Percentiles rank a stretch among this genome's conserved stretches.
These are phyloP conservation scores for Aporophyla nigra DNA, from an alignment of 2,888 invertebrate species.

Conservation along the genomic window DNA sequence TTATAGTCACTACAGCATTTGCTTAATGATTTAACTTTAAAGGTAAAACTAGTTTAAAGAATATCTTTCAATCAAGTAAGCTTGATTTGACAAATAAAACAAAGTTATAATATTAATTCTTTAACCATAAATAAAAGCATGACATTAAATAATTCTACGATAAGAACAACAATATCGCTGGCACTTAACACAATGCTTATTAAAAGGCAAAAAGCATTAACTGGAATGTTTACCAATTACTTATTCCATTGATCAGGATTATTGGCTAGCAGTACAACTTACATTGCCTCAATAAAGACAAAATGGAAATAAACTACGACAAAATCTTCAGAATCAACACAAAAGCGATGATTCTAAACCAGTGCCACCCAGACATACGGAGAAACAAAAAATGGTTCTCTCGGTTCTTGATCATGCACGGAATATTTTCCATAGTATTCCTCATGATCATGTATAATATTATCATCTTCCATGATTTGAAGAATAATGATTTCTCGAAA, in stretches of 20 bases:
- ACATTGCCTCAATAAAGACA: neutral
- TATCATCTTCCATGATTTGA: conserved; percentile 57
- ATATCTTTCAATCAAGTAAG: too few species aligned
- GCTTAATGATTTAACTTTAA: too few species aligned
- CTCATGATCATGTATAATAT: conserved; percentile 60
- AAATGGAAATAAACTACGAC: conserved; percentile 64
- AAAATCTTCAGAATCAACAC: conserved; percentile 53
- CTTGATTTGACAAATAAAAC: too few species aligned
- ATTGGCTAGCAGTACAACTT: neutral
- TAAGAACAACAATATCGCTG: neutral
- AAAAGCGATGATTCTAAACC: conserved; percentile 56
- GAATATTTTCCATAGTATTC: conserved; percentile 44
- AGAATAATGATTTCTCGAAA: conserved; percentile 52
- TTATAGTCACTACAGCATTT: too few species aligned
- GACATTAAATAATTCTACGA: neutral
- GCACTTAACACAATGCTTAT: conserved; percentile 45
- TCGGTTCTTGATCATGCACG: conserved; percentile 43
- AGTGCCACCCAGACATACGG: conserved; percentile 57
- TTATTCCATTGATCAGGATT: neutral
- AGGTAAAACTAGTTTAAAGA: too few species aligned
- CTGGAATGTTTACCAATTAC: neutral
- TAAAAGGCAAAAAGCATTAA: neutral
- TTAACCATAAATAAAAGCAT: neutral
- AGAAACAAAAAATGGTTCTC: conserved; percentile 62
- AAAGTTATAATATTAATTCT: neutral